Base-by-base conservation (phyloP, 2,113 vertebrate species). In the Heteronetta atricapilla region DNA sequence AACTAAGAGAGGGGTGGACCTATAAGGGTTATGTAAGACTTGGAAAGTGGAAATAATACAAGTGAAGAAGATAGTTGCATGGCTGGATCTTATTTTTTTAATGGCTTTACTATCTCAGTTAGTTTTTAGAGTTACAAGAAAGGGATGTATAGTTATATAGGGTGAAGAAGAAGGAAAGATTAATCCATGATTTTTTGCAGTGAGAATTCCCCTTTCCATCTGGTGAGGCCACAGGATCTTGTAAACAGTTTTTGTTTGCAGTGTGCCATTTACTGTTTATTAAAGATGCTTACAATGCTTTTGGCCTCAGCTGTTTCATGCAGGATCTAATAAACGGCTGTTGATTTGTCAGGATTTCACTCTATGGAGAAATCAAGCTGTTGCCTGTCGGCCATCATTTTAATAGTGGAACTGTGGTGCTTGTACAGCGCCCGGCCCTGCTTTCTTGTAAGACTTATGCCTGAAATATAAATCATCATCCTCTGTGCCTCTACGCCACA, bases 241-340 rank as follows among this genome's bases (percentile, higher is more conserved):
- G 31, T 66, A 83, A 90, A 55, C 7, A 28, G 8, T 56, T 94
- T 86, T 85, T 88, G 48, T 82, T 78, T 79, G 42, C 48, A 46
- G 26, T 48, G 25, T 79, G 48, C 38, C 68, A 59, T 95, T 86
- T 92, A 79, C 55, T 86, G 15, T 64, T 88, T 69, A 68, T 88
- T 87, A 73, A 79, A 88, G 82, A 75, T 75, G 9, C 76, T 94
- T 66, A 50, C 77, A 79, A 66, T 66, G 78, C 50, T 73, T 76
- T 91, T 91, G 83, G 62, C 48, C 90, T 86, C 92, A 95, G 86
- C 92, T 95, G 86, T 94, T 95, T 94, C 58, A 86, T 90, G 82
- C 86, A 84, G 77, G 38, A 78, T 90, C 76, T 93, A 93, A 92
- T 92, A 94, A 93, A 90, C 44, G 58, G 73, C 80, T 78, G 64